These are phyloP conservation scores for Parambassis ranga DNA, from an alignment of 2,797 vertebrate species.

Conservation along the genomic window DNA sequence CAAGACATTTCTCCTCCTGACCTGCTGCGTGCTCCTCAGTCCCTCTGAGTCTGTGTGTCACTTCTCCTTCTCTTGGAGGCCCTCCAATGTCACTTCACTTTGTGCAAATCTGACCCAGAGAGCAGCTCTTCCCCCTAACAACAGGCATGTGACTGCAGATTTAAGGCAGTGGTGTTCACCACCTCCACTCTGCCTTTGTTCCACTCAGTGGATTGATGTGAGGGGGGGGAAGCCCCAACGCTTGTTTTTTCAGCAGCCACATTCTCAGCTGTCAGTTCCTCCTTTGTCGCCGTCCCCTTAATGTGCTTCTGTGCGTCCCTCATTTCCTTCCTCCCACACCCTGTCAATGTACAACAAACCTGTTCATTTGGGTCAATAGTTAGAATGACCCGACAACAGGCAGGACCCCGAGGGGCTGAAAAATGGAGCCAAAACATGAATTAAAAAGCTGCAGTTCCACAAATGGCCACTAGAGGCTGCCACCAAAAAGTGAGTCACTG, in stretches of 20 bases:
- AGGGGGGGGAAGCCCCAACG: background rate
- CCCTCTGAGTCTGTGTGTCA: background rate
- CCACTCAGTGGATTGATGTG: constrained; percentile 1
- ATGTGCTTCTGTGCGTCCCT: constrained; percentile 1
- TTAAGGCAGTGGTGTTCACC: constrained; percentile 30
- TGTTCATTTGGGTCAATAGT: constrained; percentile 10
- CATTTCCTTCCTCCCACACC: constrained; percentile 6
- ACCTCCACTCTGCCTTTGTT: constrained; percentile 17
- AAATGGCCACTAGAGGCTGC: too few relatives aligned
- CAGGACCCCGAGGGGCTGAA: too few relatives aligned
- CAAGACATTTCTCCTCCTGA: background rate
- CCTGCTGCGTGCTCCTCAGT: background rate
- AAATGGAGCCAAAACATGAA: too few relatives aligned
- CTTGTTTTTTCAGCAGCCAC: constrained; percentile 18
- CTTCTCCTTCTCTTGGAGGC: background rate
- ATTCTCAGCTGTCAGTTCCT: constrained; percentile 16
- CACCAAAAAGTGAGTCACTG: too few relatives aligned
- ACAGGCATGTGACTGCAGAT: constrained; percentile 45
- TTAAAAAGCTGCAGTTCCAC: too few relatives aligned
- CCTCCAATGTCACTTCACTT: background rate
- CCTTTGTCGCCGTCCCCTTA: constrained; percentile 2
- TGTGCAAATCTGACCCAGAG: background rate
- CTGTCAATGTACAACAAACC: constrained; percentile 42
- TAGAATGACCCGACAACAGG: too few relatives aligned
- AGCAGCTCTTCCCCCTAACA: constrained; percentile 12